phyloP scores from a whole-genome alignment of 2,888 invertebrate species.

The Masnerella sp. region DNA sequence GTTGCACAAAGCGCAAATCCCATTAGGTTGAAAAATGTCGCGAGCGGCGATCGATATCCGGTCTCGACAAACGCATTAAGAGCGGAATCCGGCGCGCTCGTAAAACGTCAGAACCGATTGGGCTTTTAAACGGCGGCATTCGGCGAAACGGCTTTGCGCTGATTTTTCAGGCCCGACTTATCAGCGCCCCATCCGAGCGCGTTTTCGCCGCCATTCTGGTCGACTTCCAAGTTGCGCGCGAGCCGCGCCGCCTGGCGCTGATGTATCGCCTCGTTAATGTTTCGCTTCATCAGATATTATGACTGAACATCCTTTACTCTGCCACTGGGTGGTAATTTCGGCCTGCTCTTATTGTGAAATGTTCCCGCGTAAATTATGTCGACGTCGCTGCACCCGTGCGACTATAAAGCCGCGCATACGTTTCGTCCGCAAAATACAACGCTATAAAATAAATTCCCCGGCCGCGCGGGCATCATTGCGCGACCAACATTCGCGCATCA shows the following conservation, averaged over 20 bases:
- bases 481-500: slow-evolving; percentile 52
- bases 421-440: slow-evolving; percentile 61
- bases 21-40: slow-evolving; percentile 56
- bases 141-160: slow-evolving; percentile 28
- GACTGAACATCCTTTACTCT: slow-evolving; percentile 73
- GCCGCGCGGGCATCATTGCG: slow-evolving; percentile 49
- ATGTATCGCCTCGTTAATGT: slow-evolving; percentile 76
- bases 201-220: slow-evolving; percentile 67
- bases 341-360: slow-evolving; percentile 73
- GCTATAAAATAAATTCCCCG: slow-evolving; percentile 58
- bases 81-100: slow-evolving; percentile 36
- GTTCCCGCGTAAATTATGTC: slow-evolving; percentile 62
- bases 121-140: slow-evolving; percentile 43
- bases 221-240: slow-evolving; percentile 69
- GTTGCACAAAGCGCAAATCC: slow-evolving; percentile 53
- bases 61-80: slow-evolving; percentile 53
- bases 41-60: slow-evolving; percentile 53
- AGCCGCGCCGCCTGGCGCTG: slow-evolving; percentile 61
- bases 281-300: slow-evolving; percentile 76
- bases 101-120: slow-evolving; percentile 49
- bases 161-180: slow-evolving; percentile 59
- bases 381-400: slow-evolving; percentile 58
- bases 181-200: slow-evolving; percentile 51
- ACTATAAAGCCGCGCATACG: slow-evolving; percentile 60
- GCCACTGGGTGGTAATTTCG: slow-evolving; percentile 75